These are phyloP conservation scores for Bombus huntii DNA, from an alignment of 1,140 invertebrate genomes.

Conservation along the genomic window DNA sequence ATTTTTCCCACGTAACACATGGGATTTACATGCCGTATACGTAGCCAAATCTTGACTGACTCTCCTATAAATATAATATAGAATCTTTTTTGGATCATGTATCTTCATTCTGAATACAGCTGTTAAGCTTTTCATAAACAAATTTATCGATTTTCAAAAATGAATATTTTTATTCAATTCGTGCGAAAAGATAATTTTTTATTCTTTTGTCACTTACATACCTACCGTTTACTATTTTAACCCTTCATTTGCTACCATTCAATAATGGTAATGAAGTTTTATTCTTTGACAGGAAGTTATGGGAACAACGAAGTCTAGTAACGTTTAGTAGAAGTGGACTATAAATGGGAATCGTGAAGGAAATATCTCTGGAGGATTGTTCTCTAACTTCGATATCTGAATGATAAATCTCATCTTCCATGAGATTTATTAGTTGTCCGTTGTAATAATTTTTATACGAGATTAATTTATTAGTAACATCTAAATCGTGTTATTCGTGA, in stretches of 20 bases:
- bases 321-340: background rate
- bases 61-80: no score
- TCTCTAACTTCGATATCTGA: background rate
- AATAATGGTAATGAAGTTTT: background rate
- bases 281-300: background rate
- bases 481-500: background rate
- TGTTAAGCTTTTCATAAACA: no score
- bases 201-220: background rate
- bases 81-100: no score
- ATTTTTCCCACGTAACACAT: no score
- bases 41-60: no score
- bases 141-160: no score
- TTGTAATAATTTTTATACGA: slow-evolving; percentile 22
- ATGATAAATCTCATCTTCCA: background rate
- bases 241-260: background rate
- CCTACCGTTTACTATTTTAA: background rate
- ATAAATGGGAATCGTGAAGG: background rate
- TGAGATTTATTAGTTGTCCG: slow-evolving; percentile 16
- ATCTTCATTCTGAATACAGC: no score
- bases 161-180: no score
- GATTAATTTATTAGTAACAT: slow-evolving; percentile 11
- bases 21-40: no score
- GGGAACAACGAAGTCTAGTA: background rate
- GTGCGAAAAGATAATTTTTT: background rate
- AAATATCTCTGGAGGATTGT: background rate